phyloP scores from a whole-genome alignment of 37 sponge, comb jelly and placozoan species.

The Sycon ciliatum region DNA sequence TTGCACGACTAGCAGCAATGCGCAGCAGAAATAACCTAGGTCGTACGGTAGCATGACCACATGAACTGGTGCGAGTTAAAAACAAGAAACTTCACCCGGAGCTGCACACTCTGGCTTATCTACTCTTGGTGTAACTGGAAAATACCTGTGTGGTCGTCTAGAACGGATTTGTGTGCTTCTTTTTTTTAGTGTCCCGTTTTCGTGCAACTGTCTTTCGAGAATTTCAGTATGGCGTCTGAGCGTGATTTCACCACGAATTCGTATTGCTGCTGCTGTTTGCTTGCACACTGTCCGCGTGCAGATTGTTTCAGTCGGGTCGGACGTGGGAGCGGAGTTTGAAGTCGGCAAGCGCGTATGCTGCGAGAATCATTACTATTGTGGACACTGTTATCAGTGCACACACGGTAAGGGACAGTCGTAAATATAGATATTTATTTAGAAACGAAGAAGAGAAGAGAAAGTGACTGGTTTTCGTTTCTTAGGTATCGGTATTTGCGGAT shows the following conservation, averaged over 20 bases:
- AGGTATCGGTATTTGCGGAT: not conserved
- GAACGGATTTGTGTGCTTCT: no score
- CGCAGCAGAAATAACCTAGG: no score
- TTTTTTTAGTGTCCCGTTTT: no score
- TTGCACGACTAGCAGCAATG: no score
- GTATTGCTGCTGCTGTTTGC: not conserved
- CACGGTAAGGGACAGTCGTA: conserved; percentile 34
- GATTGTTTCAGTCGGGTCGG: conserved; percentile 55
- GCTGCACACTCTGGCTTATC: no score
- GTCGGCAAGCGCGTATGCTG: conserved; percentile 73
- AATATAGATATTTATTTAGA: not conserved
- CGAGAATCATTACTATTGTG: conserved; percentile 92
- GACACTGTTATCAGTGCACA: conserved; percentile 79
- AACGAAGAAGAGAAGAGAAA: not conserved
- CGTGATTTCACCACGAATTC: not conserved
- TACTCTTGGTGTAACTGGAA: no score
- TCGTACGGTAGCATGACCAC: no score
- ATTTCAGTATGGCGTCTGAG: no score
- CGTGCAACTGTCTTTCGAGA: no score
- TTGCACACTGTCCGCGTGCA: not conserved
- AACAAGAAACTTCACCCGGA: no score
- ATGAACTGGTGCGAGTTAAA: no score
- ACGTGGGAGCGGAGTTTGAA: conserved; percentile 46
- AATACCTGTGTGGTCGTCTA: no score
- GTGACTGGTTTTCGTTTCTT: not conserved